Evolutionary conservation across 2,888 invertebrate species (phyloP).

Genomic region (Sphinx pinastri): DNA sequence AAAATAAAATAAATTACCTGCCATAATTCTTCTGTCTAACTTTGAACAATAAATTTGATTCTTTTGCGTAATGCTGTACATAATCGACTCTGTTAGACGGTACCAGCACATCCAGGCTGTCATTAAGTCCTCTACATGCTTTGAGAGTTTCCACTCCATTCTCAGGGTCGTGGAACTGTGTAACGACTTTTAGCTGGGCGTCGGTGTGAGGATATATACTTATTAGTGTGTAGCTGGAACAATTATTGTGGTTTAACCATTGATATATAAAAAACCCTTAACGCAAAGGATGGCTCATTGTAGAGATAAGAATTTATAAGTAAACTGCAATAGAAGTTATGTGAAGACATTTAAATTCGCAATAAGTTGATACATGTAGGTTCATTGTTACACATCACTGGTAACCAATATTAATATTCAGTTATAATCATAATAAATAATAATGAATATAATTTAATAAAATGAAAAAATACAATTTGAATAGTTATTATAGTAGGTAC

Average conservation of each 20-base stretch:
- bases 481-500: too few species aligned
- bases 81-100: constrained; percentile 48
- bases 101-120: constrained; percentile 68
- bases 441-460: too few species aligned
- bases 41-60: constrained; percentile 48
- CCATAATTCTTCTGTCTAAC: constrained; percentile 63
- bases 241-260: constrained; percentile 6
- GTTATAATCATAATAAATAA: too few species aligned
- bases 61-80: constrained; percentile 51
- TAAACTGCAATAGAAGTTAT: too few species aligned
- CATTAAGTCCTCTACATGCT: constrained; percentile 60
- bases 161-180: constrained; percentile 51
- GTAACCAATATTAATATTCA: too few species aligned
- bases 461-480: too few species aligned
- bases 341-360: too few species aligned
- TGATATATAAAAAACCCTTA: too few species aligned
- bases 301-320: too few species aligned
- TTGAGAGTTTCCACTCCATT: constrained; percentile 62
- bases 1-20: constrained; percentile 50
- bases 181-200: constrained; percentile 50
- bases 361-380: too few species aligned
- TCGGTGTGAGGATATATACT: constrained; percentile 53
- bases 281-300: too few species aligned
- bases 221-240: constrained; percentile 64
- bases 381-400: too few species aligned